Conservation (phyloP, 2,888 invertebrate species). For the Pyrrhosoma nymphula region DNA sequence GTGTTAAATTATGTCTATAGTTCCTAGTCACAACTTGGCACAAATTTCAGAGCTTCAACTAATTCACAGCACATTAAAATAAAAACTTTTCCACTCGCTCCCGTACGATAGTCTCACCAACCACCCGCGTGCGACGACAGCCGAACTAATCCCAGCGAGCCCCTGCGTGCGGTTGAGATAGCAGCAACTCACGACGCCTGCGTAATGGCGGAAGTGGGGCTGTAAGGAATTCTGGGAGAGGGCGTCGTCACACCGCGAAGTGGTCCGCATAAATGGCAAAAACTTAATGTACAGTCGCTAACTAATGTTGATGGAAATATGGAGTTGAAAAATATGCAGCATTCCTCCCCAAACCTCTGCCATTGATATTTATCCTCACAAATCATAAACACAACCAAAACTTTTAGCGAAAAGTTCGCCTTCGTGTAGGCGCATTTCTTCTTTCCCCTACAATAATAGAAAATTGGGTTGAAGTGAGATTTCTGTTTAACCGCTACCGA, state of each 20-base stretch:
- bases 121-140: slow-evolving; percentile 50
- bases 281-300: not conserved
- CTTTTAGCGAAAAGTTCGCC: not conserved
- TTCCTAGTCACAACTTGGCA: not conserved
- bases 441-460: not conserved
- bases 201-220: slow-evolving; percentile 68
- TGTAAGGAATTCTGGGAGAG: slow-evolving; percentile 68
- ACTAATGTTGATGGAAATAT: not conserved
- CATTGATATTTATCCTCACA: not conserved
- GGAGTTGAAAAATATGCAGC: not conserved
- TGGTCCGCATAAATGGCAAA: slow-evolving; percentile 20
- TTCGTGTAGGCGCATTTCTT: not conserved
- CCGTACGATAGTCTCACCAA: not conserved
- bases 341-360: not conserved
- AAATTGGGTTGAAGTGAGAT: not conserved
- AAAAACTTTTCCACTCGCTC: slow-evolving; percentile 36
- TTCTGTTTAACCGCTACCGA: not conserved
- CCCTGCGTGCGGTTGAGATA: slow-evolving; percentile 64
- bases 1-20: not conserved
- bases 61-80: slow-evolving; percentile 52
- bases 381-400: not conserved
- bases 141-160: slow-evolving; percentile 44
- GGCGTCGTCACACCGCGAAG: slow-evolving; percentile 62
- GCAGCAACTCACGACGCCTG: slow-evolving; percentile 66
- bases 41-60: not conserved